Base-by-base conservation (phyloP, 1,140 invertebrate species). In the Calliopsis andreniformis region DNA sequence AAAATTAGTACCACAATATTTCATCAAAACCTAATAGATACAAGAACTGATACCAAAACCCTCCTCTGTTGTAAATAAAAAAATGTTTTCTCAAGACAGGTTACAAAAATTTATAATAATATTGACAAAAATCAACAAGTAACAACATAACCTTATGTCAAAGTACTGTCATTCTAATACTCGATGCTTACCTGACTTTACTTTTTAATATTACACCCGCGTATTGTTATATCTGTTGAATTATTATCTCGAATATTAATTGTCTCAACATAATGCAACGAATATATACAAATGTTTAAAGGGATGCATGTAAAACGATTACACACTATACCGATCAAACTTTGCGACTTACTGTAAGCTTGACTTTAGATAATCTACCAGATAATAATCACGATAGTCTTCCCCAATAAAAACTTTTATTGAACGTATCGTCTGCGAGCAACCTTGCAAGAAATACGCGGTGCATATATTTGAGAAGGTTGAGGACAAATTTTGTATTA, bases 71-170 rank as follows among this genome's bases (percentile, higher is more conserved):
- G 0, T 32, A 23, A 16, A 32, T 43, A n/a, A 3, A 32, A 43
- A 49, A 23, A 43, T 6, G 1, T 32, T 43, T 39, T 45, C 12
- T 10, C 7, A 3, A n/a, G 53, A 14, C 6, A 45, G 23, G 56
- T n/a, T 25, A 35, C 1, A 16, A 47, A n/a, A 20, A 35, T 55
- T 73, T 73, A n/a, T 64, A 32, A 0, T 16, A 45, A 18, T 43
- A 35, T 56, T 64, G 16, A 47, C 39, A 45, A 67, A 73, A 53
- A 66, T 67, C 61, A 73, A 73, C 62, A 67, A 73, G 51, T 47
- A 73, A 66, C 5, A 73, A 73, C 71, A 67, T 73, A 73, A 73
- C 71, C 71, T 73, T 56, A 66, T 14, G 18, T 20, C 23, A 1
- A 63, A 39, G 28, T 25, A 25, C 20, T 73, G 30, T 56, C 45